These are phyloP conservation scores for Anas bernieri DNA, from an alignment of 2,797 vertebrate genomes.

Conservation along the genomic window DNA sequence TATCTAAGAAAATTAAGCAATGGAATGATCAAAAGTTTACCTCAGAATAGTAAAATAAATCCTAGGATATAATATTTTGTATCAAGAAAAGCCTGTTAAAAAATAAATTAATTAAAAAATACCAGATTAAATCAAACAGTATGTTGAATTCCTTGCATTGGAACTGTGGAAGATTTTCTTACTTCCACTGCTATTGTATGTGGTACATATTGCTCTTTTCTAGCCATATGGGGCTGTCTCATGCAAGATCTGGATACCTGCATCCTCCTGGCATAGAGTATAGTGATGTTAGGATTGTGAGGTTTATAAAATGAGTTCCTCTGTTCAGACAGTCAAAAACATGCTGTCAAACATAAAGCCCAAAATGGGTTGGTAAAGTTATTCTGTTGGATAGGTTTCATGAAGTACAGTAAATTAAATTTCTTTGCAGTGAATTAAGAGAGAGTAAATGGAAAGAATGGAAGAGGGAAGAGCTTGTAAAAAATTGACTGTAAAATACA, in stretches of 20 bases:
- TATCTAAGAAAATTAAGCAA: neutral
- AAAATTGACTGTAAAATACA: neutral
- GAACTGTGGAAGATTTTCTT: neutral
- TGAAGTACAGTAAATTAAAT: neutral
- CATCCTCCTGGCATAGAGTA: rapidly evolving
- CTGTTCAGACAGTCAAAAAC: neutral
- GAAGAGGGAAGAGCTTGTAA: neutral
- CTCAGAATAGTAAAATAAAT: neutral
- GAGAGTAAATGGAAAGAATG: neutral
- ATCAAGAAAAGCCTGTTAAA: neutral
- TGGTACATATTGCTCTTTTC: neutral
- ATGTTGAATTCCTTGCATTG: neutral
- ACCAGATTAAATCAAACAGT: neutral
- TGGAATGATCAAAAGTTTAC: neutral
- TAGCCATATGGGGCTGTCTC: neutral
- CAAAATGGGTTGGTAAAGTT: neutral
- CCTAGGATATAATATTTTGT: neutral
- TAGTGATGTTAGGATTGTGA: neutral
- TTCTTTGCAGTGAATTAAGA: neutral
- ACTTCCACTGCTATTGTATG: neutral
- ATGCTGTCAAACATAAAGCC: neutral
- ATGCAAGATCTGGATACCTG: neutral
- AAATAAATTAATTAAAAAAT: neutral
- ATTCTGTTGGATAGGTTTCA: neutral
- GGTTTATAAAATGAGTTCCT: neutral